A percentile compares a stretch with the other conserved stretches of the same genome.
Evolutionary conservation across 2,113 vertebrate species (phyloP).

Genomic region (Phylloscopus trochilus): DNA sequence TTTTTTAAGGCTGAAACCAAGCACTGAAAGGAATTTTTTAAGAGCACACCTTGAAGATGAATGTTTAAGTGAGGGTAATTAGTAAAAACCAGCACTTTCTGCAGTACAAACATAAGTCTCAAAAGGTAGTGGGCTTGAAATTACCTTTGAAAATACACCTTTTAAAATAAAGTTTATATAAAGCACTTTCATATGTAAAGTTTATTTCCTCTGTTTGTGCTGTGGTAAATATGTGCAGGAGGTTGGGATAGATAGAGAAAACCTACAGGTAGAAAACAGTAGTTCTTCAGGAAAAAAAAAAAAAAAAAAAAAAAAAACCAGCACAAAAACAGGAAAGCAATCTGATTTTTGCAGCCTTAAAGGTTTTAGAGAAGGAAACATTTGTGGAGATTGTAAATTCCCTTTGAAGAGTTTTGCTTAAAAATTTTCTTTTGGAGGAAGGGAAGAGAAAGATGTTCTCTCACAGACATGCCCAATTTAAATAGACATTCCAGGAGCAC

Average conservation of each 20-base stretch:
- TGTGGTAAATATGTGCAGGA: not conserved
- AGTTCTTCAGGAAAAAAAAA: not conserved
- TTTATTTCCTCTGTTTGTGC: not conserved
- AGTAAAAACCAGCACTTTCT: not conserved
- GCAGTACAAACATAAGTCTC: not conserved
- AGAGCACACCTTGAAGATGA: not conserved
- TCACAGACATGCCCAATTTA: not conserved
- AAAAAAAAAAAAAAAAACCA: not conserved
- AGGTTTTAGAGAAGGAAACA: not conserved
- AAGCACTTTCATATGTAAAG: not conserved
- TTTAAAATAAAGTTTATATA: not conserved
- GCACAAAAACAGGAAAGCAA: not conserved
- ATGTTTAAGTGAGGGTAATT: not conserved
- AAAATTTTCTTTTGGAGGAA: not conserved
- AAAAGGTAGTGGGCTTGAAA: not conserved
- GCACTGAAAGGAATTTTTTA: not conserved
- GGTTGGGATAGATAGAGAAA: not conserved
- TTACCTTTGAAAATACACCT: not conserved
- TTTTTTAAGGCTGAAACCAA: not conserved
- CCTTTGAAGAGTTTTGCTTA: not conserved
- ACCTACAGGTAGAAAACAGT: not conserved
- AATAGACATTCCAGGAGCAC: not conserved
- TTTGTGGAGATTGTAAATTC: not conserved
- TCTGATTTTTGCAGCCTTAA: not conserved
- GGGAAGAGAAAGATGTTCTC: not conserved